Evolutionary conservation across 2,888 invertebrate genomes (phyloP).

Genomic region (Itoplectis maculator): DNA sequence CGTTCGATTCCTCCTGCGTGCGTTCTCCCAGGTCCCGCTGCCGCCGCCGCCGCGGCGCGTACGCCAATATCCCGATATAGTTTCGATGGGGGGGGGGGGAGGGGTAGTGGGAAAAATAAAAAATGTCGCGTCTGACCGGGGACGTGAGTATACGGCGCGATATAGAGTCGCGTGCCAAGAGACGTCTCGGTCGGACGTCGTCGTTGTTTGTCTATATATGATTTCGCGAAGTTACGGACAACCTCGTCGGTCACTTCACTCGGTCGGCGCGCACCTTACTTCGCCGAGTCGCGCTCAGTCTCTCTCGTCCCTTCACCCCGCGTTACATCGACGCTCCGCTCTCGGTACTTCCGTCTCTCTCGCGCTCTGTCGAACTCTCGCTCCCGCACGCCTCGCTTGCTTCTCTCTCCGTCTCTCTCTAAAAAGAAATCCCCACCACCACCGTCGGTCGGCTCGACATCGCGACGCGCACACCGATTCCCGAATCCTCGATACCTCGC

Average conservation of each 20-base stretch:
- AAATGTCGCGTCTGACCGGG: too few species aligned
- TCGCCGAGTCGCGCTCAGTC: slow-evolving; percentile 59
- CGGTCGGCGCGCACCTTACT: slow-evolving; percentile 72
- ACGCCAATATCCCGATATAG: not conserved
- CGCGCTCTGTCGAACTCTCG: not conserved
- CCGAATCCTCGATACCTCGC: slow-evolving; percentile 50
- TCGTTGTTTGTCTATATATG: too few species aligned
- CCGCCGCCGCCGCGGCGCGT: too few species aligned
- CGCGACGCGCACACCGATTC: slow-evolving; percentile 66
- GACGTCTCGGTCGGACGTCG: too few species aligned
- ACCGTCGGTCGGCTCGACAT: slow-evolving; percentile 62
- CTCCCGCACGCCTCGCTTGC: not conserved
- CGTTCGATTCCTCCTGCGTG: not conserved
- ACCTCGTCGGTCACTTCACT: slow-evolving; percentile 74
- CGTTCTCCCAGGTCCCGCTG: too few species aligned
- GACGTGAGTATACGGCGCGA: too few species aligned
- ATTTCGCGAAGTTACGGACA: slow-evolving; percentile 71
- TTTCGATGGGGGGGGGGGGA: not conserved
- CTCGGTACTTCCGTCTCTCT: slow-evolving; percentile 25
- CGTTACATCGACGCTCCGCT: slow-evolving; percentile 58
- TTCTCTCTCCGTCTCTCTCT: slow-evolving; percentile 1
- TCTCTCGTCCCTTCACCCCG: slow-evolving; percentile 59
- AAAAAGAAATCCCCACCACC: slow-evolving; percentile 55
- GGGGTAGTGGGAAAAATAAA: not conserved
- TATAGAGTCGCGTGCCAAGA: too few species aligned